Percentiles rank a stretch among this genome's conserved stretches.
Conservation (phyloP, 2,113 vertebrate species). For the Equus przewalskii region DNA sequence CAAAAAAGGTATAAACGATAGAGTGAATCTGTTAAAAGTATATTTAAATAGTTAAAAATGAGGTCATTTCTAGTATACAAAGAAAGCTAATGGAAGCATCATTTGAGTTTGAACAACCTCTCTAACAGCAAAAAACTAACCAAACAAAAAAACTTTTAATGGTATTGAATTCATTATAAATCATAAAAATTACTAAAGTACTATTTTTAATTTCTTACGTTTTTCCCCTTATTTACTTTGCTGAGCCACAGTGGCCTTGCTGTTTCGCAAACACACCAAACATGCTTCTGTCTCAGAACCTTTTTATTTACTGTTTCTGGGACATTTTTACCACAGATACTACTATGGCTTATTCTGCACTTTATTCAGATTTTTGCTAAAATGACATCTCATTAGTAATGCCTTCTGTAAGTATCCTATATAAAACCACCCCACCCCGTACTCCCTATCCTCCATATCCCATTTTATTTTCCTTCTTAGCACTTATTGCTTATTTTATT, state of each 20-base stretch:
- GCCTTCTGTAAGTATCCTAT: neutral
- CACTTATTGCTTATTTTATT: neutral
- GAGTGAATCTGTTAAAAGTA: neutral
- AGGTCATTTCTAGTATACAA: neutral
- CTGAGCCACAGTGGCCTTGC: neutral
- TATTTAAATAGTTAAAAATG: slow-evolving; percentile 11
- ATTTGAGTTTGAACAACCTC: slow-evolving; percentile 7
- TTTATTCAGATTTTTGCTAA: slow-evolving; percentile 29
- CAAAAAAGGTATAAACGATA: neutral
- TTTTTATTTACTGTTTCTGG: neutral
- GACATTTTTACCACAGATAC: neutral
- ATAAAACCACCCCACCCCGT: neutral
- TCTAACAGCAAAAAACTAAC: slow-evolving; percentile 9
- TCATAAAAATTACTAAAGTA: neutral
- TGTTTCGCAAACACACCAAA: neutral
- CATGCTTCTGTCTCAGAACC: neutral
- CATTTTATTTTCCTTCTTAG: slow-evolving; percentile 41
- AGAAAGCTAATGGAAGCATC: neutral
- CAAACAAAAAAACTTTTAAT: neutral
- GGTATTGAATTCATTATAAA: neutral
- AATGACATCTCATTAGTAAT: neutral
- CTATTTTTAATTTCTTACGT: neutral
- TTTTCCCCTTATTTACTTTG: neutral
- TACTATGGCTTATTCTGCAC: neutral
- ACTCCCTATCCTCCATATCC: neutral